Evolutionary conservation across 2,797 vertebrate genomes (phyloP).

Genomic region (Hephaestus fuliginosus): DNA sequence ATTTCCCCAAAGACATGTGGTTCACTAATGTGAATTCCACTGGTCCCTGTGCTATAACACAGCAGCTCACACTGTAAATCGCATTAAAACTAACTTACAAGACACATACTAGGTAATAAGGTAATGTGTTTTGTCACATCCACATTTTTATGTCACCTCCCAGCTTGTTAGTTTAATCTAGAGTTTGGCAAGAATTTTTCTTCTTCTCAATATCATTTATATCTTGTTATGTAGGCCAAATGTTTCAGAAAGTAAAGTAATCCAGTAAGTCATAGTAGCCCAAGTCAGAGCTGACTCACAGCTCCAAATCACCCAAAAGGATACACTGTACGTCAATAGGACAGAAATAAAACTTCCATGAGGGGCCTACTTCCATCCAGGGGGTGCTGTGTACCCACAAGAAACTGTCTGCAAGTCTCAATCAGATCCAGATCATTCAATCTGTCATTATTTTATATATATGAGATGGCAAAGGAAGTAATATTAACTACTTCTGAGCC

Average conservation of each 20-base stretch:
- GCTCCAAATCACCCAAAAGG: conserved; percentile 49
- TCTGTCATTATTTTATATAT: not conserved
- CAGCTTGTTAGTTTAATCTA: not conserved
- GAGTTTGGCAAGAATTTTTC: conserved; percentile 11
- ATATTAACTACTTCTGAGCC: not conserved
- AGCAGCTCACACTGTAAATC: too few relatives aligned
- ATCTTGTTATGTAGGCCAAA: conserved; percentile 64
- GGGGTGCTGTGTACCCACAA: conserved; percentile 18
- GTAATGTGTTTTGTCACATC: conserved; percentile 16
- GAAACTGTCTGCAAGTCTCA: conserved; percentile 1
- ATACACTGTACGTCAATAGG: conserved; percentile 45
- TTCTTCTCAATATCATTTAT: conserved; percentile 34
- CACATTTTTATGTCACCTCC: conserved; percentile 8
- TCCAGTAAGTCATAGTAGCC: conserved; percentile 58
- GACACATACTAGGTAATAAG: conserved; percentile 29
- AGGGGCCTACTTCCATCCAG: conserved; percentile 24
- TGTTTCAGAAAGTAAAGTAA: conserved; percentile 54
- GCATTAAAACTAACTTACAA: conserved; percentile 3
- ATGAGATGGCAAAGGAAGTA: not conserved
- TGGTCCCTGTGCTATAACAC: too few relatives aligned
- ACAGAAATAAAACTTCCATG: conserved; percentile 15
- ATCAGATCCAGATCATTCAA: not conserved
- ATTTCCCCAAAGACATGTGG: not conserved
- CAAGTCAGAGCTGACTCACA: conserved; percentile 44
- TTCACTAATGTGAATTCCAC: conserved; percentile 1